phyloP scores from a whole-genome alignment of 2,113 vertebrate genomes.

The Microtus pennsylvanicus region DNA sequence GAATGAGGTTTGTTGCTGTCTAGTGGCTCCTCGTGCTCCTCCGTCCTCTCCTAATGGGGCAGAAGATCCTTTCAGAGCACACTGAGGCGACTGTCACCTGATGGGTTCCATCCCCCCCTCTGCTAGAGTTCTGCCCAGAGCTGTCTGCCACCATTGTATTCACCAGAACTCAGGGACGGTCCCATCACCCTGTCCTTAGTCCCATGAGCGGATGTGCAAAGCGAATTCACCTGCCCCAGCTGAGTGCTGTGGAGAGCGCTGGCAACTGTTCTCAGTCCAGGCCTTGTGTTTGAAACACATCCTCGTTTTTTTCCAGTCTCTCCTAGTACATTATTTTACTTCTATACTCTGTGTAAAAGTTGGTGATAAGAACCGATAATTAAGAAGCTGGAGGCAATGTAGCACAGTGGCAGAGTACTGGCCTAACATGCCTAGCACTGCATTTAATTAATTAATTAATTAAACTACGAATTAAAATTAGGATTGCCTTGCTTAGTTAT shows the following conservation, averaged over 20 bases:
- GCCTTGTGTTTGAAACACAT: background rate
- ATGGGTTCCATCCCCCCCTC: background rate
- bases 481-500: background rate
- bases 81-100: background rate
- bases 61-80: background rate
- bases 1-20: background rate
- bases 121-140: background rate
- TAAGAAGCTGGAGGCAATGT: background rate
- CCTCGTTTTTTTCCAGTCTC: background rate
- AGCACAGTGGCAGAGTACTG: background rate
- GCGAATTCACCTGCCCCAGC: background rate
- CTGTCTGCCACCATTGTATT: background rate
- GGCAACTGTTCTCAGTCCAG: background rate
- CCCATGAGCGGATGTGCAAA: background rate
- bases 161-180: background rate
- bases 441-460: background rate
- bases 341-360: background rate
- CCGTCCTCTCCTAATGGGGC: background rate
- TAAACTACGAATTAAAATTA: background rate
- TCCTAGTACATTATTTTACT: background rate
- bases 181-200: background rate
- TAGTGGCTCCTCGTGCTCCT: background rate
- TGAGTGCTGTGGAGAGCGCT: background rate
- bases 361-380: background rate
- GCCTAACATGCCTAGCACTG: background rate